Percentiles rank a stretch among this genome's conserved stretches.
Evolutionary conservation across 2,888 invertebrate species (phyloP).

Genomic region (Brachypterus glaber): DNA sequence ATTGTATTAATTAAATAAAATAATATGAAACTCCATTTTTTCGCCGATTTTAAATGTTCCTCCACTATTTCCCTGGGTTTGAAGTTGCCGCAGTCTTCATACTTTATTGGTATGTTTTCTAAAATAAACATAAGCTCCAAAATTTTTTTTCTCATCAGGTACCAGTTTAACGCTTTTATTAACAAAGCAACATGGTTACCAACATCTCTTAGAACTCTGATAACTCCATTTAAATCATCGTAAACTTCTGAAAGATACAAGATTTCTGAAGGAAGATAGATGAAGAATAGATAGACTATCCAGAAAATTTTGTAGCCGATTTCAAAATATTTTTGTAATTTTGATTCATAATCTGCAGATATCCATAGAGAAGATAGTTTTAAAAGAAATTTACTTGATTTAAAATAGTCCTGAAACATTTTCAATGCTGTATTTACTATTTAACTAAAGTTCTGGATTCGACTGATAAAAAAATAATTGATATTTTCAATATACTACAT

Average conservation of each 20-base stretch:
- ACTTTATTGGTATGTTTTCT: conserved; percentile 8
- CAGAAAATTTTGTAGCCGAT: conserved; percentile 17
- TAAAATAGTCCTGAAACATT: too few species aligned
- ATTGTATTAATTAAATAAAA: conserved; percentile 14
- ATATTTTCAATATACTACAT: too few species aligned
- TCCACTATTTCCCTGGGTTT: conserved; percentile 12
- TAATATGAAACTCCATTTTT: conserved; percentile 17
- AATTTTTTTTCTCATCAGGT: conserved; percentile 10
- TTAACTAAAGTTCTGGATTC: too few species aligned
- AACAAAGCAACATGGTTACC: conserved; percentile 16
- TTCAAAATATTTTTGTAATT: too few species aligned
- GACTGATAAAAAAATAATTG: too few species aligned
- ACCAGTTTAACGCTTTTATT: conserved; percentile 17
- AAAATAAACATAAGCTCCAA: conserved; percentile 12
- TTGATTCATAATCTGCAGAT: too few species aligned
- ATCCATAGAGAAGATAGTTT: too few species aligned
- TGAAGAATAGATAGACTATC: conserved; percentile 11
- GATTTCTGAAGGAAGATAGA: conserved; percentile 16
- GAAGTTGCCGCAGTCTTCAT: conserved; percentile 14
- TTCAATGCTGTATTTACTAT: too few species aligned
- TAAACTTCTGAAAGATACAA: conserved; percentile 7
- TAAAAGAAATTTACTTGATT: too few species aligned
- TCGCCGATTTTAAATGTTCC: conserved; percentile 11
- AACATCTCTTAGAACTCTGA: conserved; percentile 15
- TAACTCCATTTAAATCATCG: conserved; percentile 12